Conservation (phyloP, 2,888 invertebrate genomes). For the Slavum lentiscoides region DNA sequence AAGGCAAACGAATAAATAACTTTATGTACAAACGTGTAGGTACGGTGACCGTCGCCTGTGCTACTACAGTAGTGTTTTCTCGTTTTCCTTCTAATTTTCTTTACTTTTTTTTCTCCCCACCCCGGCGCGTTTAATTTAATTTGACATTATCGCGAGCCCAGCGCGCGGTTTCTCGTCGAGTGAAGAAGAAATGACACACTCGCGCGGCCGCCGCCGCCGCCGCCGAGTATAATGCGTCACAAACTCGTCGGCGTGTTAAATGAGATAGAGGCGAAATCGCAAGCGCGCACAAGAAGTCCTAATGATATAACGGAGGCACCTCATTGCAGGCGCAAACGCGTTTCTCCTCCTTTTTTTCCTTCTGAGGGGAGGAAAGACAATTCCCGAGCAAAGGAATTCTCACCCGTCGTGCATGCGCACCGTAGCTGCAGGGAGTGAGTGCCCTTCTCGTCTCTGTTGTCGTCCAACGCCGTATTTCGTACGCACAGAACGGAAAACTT, state of each 20-base stretch:
- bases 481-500: not conserved
- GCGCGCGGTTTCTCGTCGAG: constrained; percentile 20
- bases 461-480: not conserved
- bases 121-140: constrained; percentile 38
- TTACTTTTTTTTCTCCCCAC: not conserved
- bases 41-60: no score
- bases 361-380: not conserved
- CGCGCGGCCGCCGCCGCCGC: not conserved
- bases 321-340: not conserved
- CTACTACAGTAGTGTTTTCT: not conserved
- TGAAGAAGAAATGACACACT: constrained; percentile 21
- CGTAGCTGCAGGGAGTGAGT: no score
- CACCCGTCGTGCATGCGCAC: not conserved
- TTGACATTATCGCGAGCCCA: constrained; percentile 40
- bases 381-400: constrained; percentile 41
- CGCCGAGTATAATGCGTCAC: constrained; percentile 19
- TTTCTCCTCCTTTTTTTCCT: not conserved
- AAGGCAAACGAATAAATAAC: constrained; percentile 31
- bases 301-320: not conserved
- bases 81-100: not conserved
- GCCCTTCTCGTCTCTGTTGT: not conserved
- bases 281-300: constrained; percentile 15
- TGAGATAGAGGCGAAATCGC: constrained; percentile 45
- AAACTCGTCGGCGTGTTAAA: constrained; percentile 44
- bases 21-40: not conserved